Percentiles rank a stretch among this genome's conserved stretches.
phyloP scores from a whole-genome alignment of 2,113 vertebrate species.

The Strix uralensis region DNA sequence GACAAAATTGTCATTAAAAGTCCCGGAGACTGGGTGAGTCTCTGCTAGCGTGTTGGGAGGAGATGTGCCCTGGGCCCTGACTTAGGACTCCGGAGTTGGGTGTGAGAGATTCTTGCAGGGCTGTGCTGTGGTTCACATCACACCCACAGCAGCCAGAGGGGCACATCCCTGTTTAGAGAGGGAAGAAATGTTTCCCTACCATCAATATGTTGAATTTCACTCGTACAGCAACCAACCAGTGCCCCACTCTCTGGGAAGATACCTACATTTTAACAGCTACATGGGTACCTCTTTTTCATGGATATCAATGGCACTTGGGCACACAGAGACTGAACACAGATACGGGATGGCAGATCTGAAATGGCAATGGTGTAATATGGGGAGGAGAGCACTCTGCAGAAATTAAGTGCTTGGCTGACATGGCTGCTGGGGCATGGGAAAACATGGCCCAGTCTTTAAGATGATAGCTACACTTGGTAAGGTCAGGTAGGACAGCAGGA shows the following conservation, averaged over 20 bases:
- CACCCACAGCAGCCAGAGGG: rapidly evolving
- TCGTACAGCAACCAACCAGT: not conserved
- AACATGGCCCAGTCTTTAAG: not conserved
- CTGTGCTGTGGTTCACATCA: not conserved
- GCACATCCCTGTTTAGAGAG: rapidly evolving
- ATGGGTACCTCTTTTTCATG: rapidly evolving
- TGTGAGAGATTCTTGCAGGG: not conserved
- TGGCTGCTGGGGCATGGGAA: not conserved
- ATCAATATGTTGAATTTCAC: not conserved
- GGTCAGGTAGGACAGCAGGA: not conserved
- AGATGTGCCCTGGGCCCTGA: not conserved
- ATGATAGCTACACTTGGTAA: not conserved
- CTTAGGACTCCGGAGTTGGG: not conserved
- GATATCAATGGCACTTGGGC: not conserved
- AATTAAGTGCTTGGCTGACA: conserved; percentile 31
- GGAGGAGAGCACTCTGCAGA: conserved; percentile 3
- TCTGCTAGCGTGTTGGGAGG: not conserved
- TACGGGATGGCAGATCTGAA: not conserved
- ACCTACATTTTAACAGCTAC: not conserved
- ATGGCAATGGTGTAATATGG: not conserved
- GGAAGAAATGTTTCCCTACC: not conserved
- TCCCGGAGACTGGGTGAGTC: not conserved
- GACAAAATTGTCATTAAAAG: not conserved
- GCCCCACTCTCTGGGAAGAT: not conserved
- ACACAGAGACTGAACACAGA: not conserved